Conservation (phyloP, 2,888 invertebrate genomes). For the Dichetophora obliterata region DNA sequence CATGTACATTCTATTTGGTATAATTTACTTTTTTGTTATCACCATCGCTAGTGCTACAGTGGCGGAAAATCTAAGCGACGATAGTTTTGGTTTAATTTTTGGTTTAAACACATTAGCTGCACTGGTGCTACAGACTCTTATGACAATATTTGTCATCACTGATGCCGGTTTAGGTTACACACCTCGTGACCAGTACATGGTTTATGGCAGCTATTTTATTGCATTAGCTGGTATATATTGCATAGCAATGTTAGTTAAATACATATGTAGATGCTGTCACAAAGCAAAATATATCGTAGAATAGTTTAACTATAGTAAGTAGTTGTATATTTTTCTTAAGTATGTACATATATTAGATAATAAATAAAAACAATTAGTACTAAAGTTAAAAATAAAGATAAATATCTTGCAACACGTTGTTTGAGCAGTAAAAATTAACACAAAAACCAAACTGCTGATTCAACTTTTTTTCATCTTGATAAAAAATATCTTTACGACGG, state of each 20-base stretch:
- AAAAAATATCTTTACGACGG: no score
- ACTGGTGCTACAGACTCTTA: constrained; percentile 76
- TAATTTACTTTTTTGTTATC: constrained; percentile 79
- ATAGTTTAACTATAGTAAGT: background rate
- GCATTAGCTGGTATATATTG: constrained; percentile 74
- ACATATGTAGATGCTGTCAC: background rate
- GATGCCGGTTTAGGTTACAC: constrained; percentile 70
- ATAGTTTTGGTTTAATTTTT: constrained; percentile 83
- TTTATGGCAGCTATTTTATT: constrained; percentile 79
- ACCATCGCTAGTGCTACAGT: constrained; percentile 83
- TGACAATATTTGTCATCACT: constrained; percentile 78
- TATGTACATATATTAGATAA: no score
- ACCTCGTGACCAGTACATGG: constrained; percentile 76
- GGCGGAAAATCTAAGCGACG: constrained; percentile 77
- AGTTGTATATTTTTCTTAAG: no score
- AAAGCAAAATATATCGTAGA: background rate
- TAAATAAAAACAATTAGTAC: no score
- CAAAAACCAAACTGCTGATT: no score
- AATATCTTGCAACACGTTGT: no score
- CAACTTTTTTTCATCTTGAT: no score
- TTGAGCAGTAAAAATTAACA: no score
- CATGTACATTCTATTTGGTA: constrained; percentile 76
- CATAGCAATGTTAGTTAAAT: constrained; percentile 59
- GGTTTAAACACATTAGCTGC: constrained; percentile 83
- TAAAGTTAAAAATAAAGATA: no score